Evolutionary conservation across 2,113 vertebrate genomes (phyloP).

Genomic region (Microtus ochrogaster): DNA sequence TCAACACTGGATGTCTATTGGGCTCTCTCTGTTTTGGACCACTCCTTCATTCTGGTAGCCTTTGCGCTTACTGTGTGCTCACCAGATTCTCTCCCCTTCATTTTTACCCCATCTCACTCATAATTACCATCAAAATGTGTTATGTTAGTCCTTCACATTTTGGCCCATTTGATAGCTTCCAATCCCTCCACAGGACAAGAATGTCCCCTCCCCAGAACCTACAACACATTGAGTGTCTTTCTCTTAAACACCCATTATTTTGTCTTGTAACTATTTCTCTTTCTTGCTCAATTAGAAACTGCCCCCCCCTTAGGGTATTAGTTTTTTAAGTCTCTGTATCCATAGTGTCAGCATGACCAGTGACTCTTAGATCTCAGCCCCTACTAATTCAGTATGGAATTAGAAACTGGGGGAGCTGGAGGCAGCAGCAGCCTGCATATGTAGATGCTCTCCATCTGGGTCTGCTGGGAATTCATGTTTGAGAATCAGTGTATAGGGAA

Average conservation of each 20-base stretch:
- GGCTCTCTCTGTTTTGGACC: not conserved
- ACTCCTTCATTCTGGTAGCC: not conserved
- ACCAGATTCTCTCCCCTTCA: not conserved
- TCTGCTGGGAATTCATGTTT: not conserved
- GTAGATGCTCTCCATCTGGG: not conserved
- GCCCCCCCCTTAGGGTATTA: not conserved
- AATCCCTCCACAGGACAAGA: not conserved
- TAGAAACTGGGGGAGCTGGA: not conserved
- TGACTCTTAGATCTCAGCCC: not conserved
- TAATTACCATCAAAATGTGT: not conserved
- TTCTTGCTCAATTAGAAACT: not conserved
- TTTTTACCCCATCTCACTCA: not conserved
- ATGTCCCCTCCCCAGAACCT: not conserved
- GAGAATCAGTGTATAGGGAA: not conserved
- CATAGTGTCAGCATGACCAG: not conserved
- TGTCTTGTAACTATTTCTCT: not conserved
- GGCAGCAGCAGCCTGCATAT: not conserved
- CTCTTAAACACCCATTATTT: not conserved
- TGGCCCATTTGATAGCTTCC: not conserved
- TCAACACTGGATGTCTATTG: not conserved
- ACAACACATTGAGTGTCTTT: not conserved
- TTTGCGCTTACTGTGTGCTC: not conserved
- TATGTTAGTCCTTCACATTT: not conserved
- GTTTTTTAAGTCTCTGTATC: not conserved
- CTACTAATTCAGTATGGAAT: not conserved